phyloP scores from a whole-genome alignment of 2,797 vertebrate species.

The Pangasius larnaudii region DNA sequence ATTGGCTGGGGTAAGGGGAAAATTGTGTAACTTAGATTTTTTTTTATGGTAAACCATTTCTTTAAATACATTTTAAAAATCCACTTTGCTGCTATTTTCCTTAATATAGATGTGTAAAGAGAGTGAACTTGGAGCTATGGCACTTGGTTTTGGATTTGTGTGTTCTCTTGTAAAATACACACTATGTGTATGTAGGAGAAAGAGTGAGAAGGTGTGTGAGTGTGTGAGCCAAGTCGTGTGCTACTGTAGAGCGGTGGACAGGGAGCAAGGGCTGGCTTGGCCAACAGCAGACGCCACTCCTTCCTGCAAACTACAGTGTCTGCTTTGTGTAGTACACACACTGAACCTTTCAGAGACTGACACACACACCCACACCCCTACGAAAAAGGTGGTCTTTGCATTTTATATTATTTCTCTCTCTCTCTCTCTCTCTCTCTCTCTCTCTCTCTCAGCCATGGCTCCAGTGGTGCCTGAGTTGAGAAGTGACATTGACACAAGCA shows the following conservation, averaged over 20 bases:
- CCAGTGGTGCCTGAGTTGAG: constrained; percentile 95
- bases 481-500: constrained; percentile 95
- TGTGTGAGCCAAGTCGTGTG: constrained; percentile 19
- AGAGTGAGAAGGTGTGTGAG: constrained; percentile 60
- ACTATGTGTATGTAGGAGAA: background rate
- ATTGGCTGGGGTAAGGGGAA: background rate
- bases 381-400: constrained; percentile 26
- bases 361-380: constrained; percentile 22
- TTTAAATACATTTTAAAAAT: background rate
- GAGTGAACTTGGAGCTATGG: background rate
- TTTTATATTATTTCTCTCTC: constrained; percentile 23
- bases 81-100: background rate
- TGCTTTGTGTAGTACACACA: constrained; percentile 76
- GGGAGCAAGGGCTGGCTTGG: constrained; percentile 62
- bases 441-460: constrained; percentile 84
- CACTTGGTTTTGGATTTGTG: background rate
- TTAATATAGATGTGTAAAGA: background rate
- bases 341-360: constrained; percentile 60
- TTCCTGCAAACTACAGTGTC: constrained; percentile 68
- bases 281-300: constrained; percentile 66
- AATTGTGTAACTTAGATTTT: background rate
- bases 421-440: constrained; percentile 41
- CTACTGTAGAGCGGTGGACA: constrained; percentile 23
- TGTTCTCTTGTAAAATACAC: background rate
- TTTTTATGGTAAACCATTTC: background rate